These are phyloP conservation scores for Echinarachnius parma DNA, from an alignment of 53 echinoderm and acorn worm species.

Conservation along the genomic window DNA sequence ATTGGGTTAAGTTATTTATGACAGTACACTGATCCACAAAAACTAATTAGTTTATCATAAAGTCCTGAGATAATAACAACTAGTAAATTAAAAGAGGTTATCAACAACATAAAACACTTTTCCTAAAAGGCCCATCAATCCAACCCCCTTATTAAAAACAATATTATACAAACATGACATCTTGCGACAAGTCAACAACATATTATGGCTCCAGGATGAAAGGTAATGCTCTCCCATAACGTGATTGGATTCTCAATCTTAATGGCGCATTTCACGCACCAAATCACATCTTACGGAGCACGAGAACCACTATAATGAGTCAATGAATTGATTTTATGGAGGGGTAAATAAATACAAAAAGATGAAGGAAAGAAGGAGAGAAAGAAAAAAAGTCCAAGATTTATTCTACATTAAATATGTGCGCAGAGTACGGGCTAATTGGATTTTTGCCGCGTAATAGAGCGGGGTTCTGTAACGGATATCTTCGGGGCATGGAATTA, in stretches of 20 bases:
- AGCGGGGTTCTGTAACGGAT: conserved; percentile 34
- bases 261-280: conserved; percentile 37
- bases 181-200: too few species aligned
- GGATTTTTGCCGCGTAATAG: conserved; percentile 40
- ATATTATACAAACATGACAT: too few species aligned
- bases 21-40: too few species aligned
- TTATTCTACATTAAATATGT: conserved; percentile 47
- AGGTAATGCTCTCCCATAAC: conserved; percentile 4
- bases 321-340: conserved; percentile 42
- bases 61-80: too few species aligned
- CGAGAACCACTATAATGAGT: conserved; percentile 15
- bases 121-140: conserved; percentile 28
- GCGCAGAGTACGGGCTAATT: conserved; percentile 35
- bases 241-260: conserved; percentile 43
- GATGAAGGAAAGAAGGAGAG: too few species aligned
- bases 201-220: neutral
- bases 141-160: neutral
- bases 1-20: too few species aligned
- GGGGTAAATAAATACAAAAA: too few species aligned
- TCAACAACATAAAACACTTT: too few species aligned
- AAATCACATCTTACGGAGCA: conserved; percentile 8
- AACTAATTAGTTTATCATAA: too few species aligned
- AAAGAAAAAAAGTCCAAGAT: too few species aligned
- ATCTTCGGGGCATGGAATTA: conserved; percentile 20
- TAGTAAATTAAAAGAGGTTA: too few species aligned